Base-by-base conservation (phyloP, 2,888 invertebrate genomes). In the Dynastes tityus region DNA sequence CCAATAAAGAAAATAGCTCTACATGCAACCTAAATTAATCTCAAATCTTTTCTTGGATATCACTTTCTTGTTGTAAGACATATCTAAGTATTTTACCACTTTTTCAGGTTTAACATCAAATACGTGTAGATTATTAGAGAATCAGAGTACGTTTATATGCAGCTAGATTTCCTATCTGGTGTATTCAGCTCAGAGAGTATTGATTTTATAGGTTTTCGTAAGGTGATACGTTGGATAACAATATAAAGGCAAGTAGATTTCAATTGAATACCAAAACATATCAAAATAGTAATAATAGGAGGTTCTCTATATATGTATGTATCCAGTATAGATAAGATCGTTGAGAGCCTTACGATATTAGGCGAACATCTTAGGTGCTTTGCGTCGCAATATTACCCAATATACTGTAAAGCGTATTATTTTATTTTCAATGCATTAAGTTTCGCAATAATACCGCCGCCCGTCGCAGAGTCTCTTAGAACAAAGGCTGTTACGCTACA, bases 381-480 rank as follows among this genome's bases (percentile, higher is more conserved):
- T 27, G 8, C 49, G 27, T 11, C n/a, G n/a, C 5, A 49, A 29
- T 68, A 51, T 68, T 68, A 29, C 13, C 68, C 29, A 29, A 2
- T 68, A 29, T 53, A 29, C 29, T 27, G 27, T 29, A 16, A 27
- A 68, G 68, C 29, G 16, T 40, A 51, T 11, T 68, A 51, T 68
- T 68, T 68, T 68, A 68, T 68, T 68, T 68, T 68, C 49, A 68
- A 51, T 68, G 68, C 68, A 68, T 68, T 68, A 68, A 51, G 40
- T 68, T 27, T 29, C 51, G 68, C 27, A 51, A 51, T 68, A 68
- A 68, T 49, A 49, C 22, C 51, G 27, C 32, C 2, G 29, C 9
- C 32, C 29, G 29, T 29, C 5, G 68, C 27, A 27, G n/a, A 45
- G 45, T 67, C 27, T 40, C 65, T 45, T 2, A 2, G 49, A 67